These are phyloP conservation scores for Serrognathus titanus DNA, from an alignment of 2,888 invertebrate species.

Conservation along the genomic window DNA sequence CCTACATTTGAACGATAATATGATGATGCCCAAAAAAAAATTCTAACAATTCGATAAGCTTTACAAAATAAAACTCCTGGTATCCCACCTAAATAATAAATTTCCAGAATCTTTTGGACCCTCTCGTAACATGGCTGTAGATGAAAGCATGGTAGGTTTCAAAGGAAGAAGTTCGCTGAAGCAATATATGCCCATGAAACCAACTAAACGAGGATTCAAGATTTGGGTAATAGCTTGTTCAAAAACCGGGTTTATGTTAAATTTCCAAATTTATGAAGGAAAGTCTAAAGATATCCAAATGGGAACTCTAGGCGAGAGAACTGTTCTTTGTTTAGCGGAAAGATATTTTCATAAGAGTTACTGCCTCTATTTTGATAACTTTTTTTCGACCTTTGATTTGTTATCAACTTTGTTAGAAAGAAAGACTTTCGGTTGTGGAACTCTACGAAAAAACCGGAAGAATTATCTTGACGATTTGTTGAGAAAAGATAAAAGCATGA, in stretches of 20 bases:
- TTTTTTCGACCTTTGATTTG: too few relatives aligned
- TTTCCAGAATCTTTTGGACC: slow-evolving; percentile 15
- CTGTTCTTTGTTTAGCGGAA: slow-evolving; percentile 24
- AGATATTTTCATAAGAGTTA: too few relatives aligned
- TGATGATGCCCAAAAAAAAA: not conserved
- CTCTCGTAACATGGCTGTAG: slow-evolving; percentile 12
- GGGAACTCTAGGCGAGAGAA: slow-evolving; percentile 28
- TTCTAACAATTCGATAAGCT: slow-evolving; percentile 22
- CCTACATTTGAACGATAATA: not conserved
- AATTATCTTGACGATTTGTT: too few relatives aligned
- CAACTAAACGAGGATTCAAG: slow-evolving; percentile 26
- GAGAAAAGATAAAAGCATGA: too few relatives aligned
- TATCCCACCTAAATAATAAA: slow-evolving; percentile 13
- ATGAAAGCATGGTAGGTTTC: slow-evolving; percentile 19
- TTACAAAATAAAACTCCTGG: slow-evolving; percentile 25
- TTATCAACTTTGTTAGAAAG: too few relatives aligned
- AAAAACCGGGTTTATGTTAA: slow-evolving; percentile 23
- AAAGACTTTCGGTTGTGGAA: too few relatives aligned
- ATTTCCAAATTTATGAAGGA: slow-evolving; percentile 29
- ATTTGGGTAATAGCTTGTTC: slow-evolving; percentile 27
- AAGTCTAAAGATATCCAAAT: slow-evolving; percentile 21
- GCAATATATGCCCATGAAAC: slow-evolving; percentile 28
- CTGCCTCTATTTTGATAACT: too few relatives aligned
- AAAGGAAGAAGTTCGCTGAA: slow-evolving; percentile 20
- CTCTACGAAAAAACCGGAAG: too few relatives aligned